Conservation (phyloP, 2,888 invertebrate genomes). For the Cenopis cana region DNA sequence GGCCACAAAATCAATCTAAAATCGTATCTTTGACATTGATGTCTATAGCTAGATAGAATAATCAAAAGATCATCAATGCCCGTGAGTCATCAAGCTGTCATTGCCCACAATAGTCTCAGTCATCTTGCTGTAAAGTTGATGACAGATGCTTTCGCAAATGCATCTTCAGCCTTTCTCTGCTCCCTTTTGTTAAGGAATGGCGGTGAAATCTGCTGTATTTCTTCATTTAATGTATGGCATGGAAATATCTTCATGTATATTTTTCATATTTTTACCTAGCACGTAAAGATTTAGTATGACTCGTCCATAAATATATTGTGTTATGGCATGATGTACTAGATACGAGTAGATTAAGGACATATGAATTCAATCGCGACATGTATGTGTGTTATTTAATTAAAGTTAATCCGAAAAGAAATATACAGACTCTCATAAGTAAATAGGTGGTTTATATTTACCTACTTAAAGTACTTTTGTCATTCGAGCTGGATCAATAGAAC, state of each 20-base stretch:
- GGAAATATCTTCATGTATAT: neutral
- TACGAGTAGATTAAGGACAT: neutral
- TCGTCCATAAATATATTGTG: neutral
- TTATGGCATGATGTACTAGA: neutral
- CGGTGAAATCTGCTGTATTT: slow-evolving; percentile 9
- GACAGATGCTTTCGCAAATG: slow-evolving; percentile 31
- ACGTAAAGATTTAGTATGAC: neutral
- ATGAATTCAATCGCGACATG: neutral
- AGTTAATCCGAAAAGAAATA: neutral
- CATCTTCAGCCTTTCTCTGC: slow-evolving; percentile 24
- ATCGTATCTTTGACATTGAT: slow-evolving; percentile 18
- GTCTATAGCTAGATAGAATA: slow-evolving; percentile 9
- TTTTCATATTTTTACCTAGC: too few species aligned
- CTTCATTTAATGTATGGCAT: slow-evolving; percentile 5
- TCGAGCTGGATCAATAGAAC: neutral
- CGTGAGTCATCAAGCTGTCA: slow-evolving; percentile 31
- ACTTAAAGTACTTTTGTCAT: neutral
- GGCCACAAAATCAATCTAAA: slow-evolving; percentile 3
- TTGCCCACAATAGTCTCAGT: slow-evolving; percentile 17
- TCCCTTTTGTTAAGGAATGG: slow-evolving; percentile 17
- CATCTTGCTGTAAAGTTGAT: slow-evolving; percentile 18
- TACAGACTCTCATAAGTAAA: too few species aligned
- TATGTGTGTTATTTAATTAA: neutral
- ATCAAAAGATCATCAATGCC: slow-evolving; percentile 20
- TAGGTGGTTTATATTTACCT: neutral